Percentiles rank a stretch among this genome's conserved stretches.
phyloP scores from a whole-genome alignment of 2,113 vertebrate species.

The Protomyctophum bolini region DNA sequence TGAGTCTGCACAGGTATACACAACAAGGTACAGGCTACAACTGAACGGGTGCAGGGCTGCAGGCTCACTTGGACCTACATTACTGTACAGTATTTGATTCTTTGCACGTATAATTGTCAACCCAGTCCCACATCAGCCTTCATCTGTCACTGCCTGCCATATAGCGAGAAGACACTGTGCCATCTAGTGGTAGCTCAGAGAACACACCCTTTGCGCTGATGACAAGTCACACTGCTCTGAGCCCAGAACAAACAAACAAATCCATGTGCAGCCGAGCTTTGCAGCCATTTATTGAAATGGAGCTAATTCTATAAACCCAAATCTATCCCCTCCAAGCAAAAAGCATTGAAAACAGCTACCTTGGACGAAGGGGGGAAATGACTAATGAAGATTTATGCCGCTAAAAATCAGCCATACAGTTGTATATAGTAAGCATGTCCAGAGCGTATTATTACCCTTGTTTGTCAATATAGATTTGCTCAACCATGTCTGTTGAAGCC shows the following conservation, averaged over 20 bases:
- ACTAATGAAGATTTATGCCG: background rate
- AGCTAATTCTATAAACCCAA: conserved; percentile 42
- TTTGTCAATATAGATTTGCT: conserved; percentile 12
- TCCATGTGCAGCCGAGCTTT: conserved; percentile 43
- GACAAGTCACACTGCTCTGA: background rate
- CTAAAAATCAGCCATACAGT: too few species aligned
- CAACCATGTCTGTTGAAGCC: background rate
- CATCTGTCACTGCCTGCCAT: conserved; percentile 29
- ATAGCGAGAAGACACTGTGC: conserved; percentile 64
- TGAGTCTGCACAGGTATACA: conserved; percentile 54
- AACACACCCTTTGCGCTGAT: conserved; percentile 8
- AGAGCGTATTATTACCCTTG: conserved; percentile 4
- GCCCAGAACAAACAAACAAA: conserved; percentile 45
- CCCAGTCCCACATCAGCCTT: conserved; percentile 19
- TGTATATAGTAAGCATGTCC: conserved; percentile 16
- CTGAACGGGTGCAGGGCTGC: conserved; percentile 41
- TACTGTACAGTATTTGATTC: background rate
- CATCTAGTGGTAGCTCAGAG: conserved; percentile 69
- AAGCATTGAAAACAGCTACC: conserved; percentile 28
- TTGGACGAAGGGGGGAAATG: conserved; percentile 29
- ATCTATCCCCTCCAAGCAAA: conserved; percentile 33
- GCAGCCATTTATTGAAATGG: conserved; percentile 52
- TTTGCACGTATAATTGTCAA: background rate
- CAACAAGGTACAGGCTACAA: conserved; percentile 49
- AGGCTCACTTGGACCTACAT: conserved; percentile 46